Base-by-base conservation (phyloP, 2,888 invertebrate genomes). In the Xestia rhomboidea region DNA sequence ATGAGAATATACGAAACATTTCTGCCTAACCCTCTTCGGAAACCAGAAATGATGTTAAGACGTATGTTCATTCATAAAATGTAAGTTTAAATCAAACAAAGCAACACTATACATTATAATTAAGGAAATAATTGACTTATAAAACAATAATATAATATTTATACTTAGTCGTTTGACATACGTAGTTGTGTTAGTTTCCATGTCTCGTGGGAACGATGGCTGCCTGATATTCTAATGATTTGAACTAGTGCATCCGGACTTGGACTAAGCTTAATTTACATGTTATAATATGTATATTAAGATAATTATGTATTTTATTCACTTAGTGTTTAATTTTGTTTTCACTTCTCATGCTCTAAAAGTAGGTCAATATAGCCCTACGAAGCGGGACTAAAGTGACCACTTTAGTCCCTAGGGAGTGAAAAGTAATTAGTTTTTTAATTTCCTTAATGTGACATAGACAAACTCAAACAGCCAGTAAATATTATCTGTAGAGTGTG, bases 161-260 rank as follows among this genome's bases (percentile, higher is more conserved):
- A 41, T 41, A 41, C 30, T 64, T 34, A 57, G n/a, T 64, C 15
- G 8, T 54, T 54, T 24, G 49, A 46, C 18, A 66, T n/a, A 44
- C 10, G 41, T 34, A 46, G n/a, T 30, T 54, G 8, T 66, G 21
- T 68, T 24, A 21, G 41, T 57, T 81, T 81, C 82, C 82, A 57
- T 24, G 38, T 44, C 11, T 75, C 68, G 76, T 80, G 79, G 57
- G 76, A 80, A 15, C 41, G 38, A 69, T 69, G 24, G 15, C 15
- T 27, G 8, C 0, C 30, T 27, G 72, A 60, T 78, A 57, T 66
- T 79, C 24, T 66, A 46, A 68, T 81, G n/a, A 54, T 10, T 38
- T 73, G 15, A 62, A 79, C n/a, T 64, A 64, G 46, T 54, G 51
- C 75, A 81, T 67, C 51, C 44, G 15, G 51, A 63, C 24, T 30